phyloP scores from a whole-genome alignment of 2,113 vertebrate genomes.

The Nyctereutes procyonoides region DNA sequence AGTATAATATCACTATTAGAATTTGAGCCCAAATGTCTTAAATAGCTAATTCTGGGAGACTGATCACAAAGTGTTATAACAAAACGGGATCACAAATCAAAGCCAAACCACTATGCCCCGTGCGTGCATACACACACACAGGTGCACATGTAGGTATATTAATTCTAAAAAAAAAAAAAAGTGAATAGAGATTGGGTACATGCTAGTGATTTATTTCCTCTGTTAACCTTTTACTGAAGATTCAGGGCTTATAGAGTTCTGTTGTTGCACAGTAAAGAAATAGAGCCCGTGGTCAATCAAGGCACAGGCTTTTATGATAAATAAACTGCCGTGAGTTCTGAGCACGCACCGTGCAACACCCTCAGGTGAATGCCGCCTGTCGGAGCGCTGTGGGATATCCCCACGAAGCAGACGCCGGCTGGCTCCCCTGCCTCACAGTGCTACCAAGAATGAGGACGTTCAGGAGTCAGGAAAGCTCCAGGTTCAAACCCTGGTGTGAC shows the following conservation, averaged over 20 bases:
- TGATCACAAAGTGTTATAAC: neutral
- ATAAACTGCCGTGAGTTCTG: conserved; percentile 58
- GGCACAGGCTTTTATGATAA: conserved; percentile 70
- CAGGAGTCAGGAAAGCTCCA: neutral
- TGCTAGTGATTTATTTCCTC: conserved; percentile 52
- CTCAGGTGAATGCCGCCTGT: conserved; percentile 50
- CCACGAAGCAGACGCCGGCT: neutral
- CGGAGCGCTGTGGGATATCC: conserved; percentile 65
- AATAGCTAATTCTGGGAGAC: neutral
- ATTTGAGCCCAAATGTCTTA: neutral
- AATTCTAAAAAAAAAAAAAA: conserved; percentile 46
- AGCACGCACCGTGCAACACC: conserved; percentile 54
- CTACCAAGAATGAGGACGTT: neutral
- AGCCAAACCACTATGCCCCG: neutral
- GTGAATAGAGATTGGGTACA: neutral
- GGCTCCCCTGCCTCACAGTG: neutral
- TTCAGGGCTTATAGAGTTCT: conserved; percentile 65
- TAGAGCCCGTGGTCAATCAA: conserved; percentile 65
- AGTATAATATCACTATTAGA: neutral
- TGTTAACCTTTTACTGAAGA: conserved; percentile 61
- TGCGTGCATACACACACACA: neutral
- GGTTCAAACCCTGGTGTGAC: neutral
- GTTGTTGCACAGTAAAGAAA: conserved; percentile 21
- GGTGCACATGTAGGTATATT: neutral
- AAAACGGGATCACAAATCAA: neutral